Base-by-base conservation (phyloP, 2,797 vertebrate genomes). In the Micrastur ruficollis region DNA sequence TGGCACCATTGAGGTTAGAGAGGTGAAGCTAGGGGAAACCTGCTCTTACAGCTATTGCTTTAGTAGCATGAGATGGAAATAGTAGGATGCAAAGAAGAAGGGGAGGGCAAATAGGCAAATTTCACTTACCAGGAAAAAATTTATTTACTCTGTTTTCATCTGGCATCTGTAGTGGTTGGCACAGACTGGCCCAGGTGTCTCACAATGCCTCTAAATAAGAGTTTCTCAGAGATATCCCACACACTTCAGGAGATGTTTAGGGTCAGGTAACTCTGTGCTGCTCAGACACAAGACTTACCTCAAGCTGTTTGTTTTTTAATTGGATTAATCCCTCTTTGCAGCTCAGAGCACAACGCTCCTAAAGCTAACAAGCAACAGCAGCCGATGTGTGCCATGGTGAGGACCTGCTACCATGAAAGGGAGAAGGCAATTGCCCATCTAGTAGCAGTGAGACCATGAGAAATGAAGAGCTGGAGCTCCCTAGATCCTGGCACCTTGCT, bases 381-480 rank as follows among this genome's bases (percentile, higher is more conserved):
- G 40, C 8, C 1, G 1, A 18, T 0, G 1, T 4, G 29, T 79
- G 29, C 29, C 55, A 58, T 0, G 0, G 20, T 0, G 2, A 75
- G 34, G 49, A 61, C 20, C 31, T 50, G 25, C 68, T 70, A 29
- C 20, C 0, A 0, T 6, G 5, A 17, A 70, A 72, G 0, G 8
- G 14, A 42, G 40, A 78, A 27, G 14, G 6, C 5, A 55, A 44
- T 12, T 32, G 8, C 23, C 47, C 8, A 2, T 8, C 61, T 46
- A 53, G 22, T 16, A 84, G 23, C 55, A 52, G 11, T 11, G 11
- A 70, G 14, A 31, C 14, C 11, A 12, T 1, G 20, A 87, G 20
- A 87, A 88, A 82, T 5, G 11, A 11, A 65, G 50, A 82, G 34
- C 62, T 75, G 11, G 25, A 67, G 4, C n/a, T 65, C 29, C 44